phyloP scores from a whole-genome alignment of 2,113 vertebrate genomes.

The Indicator maculatus region DNA sequence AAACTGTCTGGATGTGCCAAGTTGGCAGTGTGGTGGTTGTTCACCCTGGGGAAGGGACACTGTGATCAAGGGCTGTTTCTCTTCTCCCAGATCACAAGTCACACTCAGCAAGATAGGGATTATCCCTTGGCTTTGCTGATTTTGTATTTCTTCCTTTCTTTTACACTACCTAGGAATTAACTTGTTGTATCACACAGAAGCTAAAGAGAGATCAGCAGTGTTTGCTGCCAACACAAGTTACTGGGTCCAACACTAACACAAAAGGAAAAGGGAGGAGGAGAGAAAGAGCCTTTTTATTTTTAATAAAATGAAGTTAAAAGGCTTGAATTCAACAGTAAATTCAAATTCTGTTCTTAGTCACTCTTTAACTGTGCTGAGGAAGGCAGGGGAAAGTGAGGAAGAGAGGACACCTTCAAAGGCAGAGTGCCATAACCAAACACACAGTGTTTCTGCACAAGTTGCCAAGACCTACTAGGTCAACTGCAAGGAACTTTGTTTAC shows the following conservation, averaged over 20 bases:
- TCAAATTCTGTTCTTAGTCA: background rate
- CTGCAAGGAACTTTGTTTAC: constrained; percentile 22
- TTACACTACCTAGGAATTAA: background rate
- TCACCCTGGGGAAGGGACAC: background rate
- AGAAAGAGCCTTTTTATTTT: background rate
- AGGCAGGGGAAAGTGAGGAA: background rate
- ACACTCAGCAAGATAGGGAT: background rate
- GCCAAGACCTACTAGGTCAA: constrained; percentile 5
- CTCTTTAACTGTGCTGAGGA: background rate
- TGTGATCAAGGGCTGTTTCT: background rate
- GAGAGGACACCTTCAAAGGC: background rate
- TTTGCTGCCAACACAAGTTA: background rate
- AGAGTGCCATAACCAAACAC: background rate
- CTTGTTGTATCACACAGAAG: background rate
- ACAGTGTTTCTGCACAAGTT: background rate
- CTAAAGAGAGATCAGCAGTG: background rate
- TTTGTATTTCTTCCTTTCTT: background rate
- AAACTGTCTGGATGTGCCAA: background rate
- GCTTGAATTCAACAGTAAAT: background rate
- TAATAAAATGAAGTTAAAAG: background rate
- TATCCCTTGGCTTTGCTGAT: background rate
- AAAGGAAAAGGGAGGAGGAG: background rate
- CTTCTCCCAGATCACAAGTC: background rate
- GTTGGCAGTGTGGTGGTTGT: background rate
- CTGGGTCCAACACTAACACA: background rate